Conservation (phyloP, 2,888 invertebrate genomes). For the Tetragnatha montana region DNA sequence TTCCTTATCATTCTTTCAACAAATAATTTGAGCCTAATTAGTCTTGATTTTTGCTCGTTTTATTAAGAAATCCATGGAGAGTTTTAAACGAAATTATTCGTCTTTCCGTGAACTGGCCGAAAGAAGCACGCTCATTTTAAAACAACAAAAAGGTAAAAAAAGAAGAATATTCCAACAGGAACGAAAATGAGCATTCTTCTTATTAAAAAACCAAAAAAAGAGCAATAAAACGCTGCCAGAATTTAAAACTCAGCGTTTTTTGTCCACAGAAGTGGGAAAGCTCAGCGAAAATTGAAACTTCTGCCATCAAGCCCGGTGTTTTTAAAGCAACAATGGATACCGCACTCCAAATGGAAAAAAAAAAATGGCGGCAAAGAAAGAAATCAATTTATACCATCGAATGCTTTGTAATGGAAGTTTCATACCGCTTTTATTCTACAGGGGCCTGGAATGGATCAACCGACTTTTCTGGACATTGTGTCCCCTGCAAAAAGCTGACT, state of each 20-base stretch:
- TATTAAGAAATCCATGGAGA: too few species aligned
- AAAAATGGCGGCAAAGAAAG: neutral
- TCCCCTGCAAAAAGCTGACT: slow-evolving; percentile 33
- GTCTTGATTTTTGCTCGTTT: too few species aligned
- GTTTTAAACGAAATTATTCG: too few species aligned
- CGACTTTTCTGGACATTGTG: slow-evolving; percentile 7
- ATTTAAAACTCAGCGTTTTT: neutral
- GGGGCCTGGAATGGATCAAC: neutral
- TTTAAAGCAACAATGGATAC: slow-evolving; percentile 39
- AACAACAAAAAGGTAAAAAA: too few species aligned
- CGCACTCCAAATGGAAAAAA: slow-evolving; percentile 5
- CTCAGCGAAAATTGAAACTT: slow-evolving; percentile 40
- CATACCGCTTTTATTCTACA: slow-evolving; percentile 13
- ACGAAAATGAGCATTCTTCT: neutral
- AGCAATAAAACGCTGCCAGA: neutral
- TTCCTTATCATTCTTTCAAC: too few species aligned
- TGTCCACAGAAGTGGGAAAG: neutral
- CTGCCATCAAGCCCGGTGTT: slow-evolving; percentile 15
- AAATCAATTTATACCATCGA: slow-evolving; percentile 21
- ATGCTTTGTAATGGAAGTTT: slow-evolving; percentile 28
- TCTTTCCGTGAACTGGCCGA: too few species aligned
- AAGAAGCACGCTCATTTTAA: too few species aligned
- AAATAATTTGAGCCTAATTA: too few species aligned
- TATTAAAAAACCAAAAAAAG: neutral
- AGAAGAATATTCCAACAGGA: neutral